Base-by-base conservation (phyloP, 2,797 vertebrate species). In the Apogon talboti region DNA sequence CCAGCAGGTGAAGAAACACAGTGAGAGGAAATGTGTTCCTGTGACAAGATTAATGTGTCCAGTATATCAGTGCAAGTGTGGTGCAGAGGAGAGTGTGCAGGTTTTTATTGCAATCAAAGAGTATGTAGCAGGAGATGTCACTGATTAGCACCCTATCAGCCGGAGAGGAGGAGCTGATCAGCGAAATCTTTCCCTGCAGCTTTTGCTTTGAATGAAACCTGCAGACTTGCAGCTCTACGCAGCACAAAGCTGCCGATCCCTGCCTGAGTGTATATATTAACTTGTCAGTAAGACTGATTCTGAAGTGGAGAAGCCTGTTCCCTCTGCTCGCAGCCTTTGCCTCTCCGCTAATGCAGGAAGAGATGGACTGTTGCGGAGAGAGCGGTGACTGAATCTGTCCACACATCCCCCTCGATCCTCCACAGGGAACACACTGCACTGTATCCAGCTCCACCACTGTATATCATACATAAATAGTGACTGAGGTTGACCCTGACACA, bases 401-500 rank as follows among this genome's bases (percentile, higher is more conserved):
- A 78, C 52, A 30, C 43, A 46, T 46, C 69, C 63, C 63, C 35
- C 64, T 71, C 52, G 72, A 50, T 56, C 49, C 47, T 79, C 77
- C 21, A 45, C 55, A 38, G 70, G 79, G 73, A 81, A 19, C 40
- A 38, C 6, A 0, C 38, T 11, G 68, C 71, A 59, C 62, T 52
- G 53, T 42, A 37, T 68, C 55, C 61, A 21, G 45, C 59, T 50
- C 40, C 45, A 43, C 71, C 46, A 42, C 74, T 82, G 63, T 78
- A 66, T 66, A 66, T 82, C 65, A 51, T 75, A 66, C 73, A 75
- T 71, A 73, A 72, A 78, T 7, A 51, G 77, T 61, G 71, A 72
- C 50, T 51, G 74, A 67, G 70, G 69, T 70, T 83, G 83, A 87
- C 83, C 82, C 75, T 78, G 74, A 83, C 81, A 81, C 78, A 70